Evolutionary conservation across 92 coral and sea anemone genomes (phyloP).

Genomic region (Muricea muricata): DNA sequence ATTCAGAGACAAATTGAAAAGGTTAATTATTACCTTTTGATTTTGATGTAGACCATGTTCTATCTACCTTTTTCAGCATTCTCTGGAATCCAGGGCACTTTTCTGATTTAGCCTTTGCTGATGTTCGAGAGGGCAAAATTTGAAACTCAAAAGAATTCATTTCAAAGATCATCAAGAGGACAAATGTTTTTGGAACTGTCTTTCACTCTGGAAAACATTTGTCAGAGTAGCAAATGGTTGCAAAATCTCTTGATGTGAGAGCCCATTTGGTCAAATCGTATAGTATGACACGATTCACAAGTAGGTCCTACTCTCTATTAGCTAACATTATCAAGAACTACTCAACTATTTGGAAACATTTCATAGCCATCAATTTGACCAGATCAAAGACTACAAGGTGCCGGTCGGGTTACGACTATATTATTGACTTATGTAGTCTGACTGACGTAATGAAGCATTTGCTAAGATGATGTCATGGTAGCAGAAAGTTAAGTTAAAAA

Average conservation of each 20-base stretch:
- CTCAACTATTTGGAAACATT: neutral
- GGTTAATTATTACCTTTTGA: neutral
- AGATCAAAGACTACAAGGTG: slow-evolving; percentile 1
- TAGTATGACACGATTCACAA: slow-evolving; percentile 1
- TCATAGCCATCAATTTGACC: slow-evolving; percentile 1
- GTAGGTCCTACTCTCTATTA: neutral
- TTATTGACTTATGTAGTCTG: neutral
- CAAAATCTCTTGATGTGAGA: neutral
- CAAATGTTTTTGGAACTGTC: neutral
- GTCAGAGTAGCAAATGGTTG: slow-evolving; percentile 7
- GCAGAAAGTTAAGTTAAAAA: too few relatives aligned
- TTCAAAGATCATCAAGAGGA: neutral
- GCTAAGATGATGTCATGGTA: too few relatives aligned
- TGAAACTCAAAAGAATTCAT: slow-evolving; percentile 3
- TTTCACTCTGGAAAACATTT: slow-evolving; percentile 3
- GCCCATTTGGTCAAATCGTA: slow-evolving; percentile 7
- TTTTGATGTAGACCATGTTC: neutral
- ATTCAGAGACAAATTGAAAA: neutral
- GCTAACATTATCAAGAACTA: neutral
- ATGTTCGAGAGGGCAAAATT: slow-evolving; percentile 5
- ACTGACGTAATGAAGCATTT: slow-evolving; percentile 20
- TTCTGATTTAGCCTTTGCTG: neutral
- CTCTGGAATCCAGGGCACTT: slow-evolving; percentile 28
- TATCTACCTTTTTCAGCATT: slow-evolving; percentile 11
- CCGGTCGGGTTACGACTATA: neutral